Base-by-base conservation (phyloP, 2,797 vertebrate species). In the Delichon dasypus region DNA sequence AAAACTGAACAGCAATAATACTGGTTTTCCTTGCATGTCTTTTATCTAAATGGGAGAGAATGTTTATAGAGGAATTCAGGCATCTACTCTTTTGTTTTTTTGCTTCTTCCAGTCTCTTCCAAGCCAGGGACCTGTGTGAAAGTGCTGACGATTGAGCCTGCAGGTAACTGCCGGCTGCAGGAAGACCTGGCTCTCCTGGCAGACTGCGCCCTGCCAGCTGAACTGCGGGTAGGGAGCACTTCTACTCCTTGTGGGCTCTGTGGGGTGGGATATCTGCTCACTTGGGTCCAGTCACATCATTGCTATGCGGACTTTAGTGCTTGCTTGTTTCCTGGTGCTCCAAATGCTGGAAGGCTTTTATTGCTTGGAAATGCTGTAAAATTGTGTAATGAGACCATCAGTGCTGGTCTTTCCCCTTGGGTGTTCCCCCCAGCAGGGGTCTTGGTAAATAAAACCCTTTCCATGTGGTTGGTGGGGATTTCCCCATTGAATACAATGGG, bases 71-170 rank as follows among this genome's bases (percentile, higher is more conserved):
- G 57, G 88, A 85, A 93, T 94, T 94, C 50, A 89, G 92, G 80
- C 86, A 77, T 94, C 89, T 95, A 27, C 80, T 93, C 50, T 93
- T 82, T 51, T 93, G 45, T 88, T 83, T 93, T 90, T 94, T 83
- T 96, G 29, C 50, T 70, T 95, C 86, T 96, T 89, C 19, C 80
- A 99, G 99, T 99, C 89, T 99, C 98, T 68, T 99, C 99, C 96
- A 99, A 99, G 95, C 99, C 99, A 16, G 99, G 99, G 86, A 99
- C 98, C 6, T 99, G 99, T 94, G 98, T 99, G 97, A 99, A 99
- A 95, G 99, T 99, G 80, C 97, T 99, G 93, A 99, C 98, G 78
- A 98, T 99, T 91, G 99, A 99, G 96, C 98, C 99, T 36, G 96
- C 98, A 25, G 97, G 97, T 48, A 98, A 98, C 95, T 98, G 98